Conservation (phyloP, 2,113 vertebrate genomes). For the Indri indri region DNA sequence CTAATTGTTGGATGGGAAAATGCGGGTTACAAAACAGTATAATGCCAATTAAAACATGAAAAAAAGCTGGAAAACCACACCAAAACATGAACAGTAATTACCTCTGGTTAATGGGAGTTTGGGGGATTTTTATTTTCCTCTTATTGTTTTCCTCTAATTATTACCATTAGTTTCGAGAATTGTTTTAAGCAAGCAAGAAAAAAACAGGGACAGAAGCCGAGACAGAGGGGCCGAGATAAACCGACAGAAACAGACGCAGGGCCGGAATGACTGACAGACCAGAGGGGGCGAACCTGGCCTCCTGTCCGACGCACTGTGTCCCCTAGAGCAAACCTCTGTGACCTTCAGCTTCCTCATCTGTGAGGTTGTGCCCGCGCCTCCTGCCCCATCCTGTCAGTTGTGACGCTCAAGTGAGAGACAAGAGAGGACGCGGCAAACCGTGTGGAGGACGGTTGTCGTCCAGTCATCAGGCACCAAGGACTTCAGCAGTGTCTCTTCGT, state of each 20-base stretch:
- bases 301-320: background rate
- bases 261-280: background rate
- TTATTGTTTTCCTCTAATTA: background rate
- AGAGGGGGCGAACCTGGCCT: background rate
- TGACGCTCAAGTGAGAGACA: background rate
- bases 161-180: background rate
- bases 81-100: background rate
- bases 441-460: background rate
- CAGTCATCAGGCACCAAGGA: background rate
- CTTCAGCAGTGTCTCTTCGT: background rate
- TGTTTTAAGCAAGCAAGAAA: background rate
- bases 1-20: background rate
- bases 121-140: background rate
- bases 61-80: background rate
- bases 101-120: background rate
- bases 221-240: background rate
- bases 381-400: background rate
- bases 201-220: background rate
- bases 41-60: background rate
- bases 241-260: rapidly evolving
- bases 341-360: background rate
- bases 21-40: background rate
- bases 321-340: background rate
- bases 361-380: background rate
- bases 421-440: background rate